Percentiles rank a stretch among this genome's conserved stretches.
Evolutionary conservation across 2,888 invertebrate species (phyloP).

Genomic region (Gryllus longicercus): DNA sequence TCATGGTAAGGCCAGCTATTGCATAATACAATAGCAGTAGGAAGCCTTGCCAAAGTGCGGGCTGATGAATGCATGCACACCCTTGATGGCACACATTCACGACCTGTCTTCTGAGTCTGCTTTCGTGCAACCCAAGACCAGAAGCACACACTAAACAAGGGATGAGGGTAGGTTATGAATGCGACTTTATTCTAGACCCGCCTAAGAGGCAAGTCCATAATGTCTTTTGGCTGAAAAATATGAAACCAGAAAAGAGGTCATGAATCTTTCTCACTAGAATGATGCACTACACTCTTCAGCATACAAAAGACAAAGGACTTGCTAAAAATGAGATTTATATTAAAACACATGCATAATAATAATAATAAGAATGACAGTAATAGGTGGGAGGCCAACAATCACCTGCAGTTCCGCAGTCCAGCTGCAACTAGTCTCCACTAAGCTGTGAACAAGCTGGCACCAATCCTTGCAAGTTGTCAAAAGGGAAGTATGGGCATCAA

Average conservation of each 20-base stretch:
- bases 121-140: background rate
- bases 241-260: constrained; percentile 26
- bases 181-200: background rate
- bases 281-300: constrained; percentile 35
- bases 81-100: constrained; percentile 9
- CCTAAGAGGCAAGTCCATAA: background rate
- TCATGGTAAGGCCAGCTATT: constrained; percentile 17
- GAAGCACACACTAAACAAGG: background rate
- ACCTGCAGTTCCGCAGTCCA: constrained; percentile 76
- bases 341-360: constrained; percentile 33
- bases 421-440: constrained; percentile 79
- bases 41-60: background rate
- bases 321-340: constrained; percentile 33
- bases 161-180: background rate
- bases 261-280: constrained; percentile 28
- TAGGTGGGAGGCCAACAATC: constrained; percentile 47
- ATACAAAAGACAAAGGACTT: constrained; percentile 36
- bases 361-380: constrained; percentile 30
- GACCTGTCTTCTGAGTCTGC: background rate
- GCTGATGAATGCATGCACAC: constrained; percentile 19
- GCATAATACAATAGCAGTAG: constrained; percentile 6
- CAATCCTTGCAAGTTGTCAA: constrained; percentile 60
- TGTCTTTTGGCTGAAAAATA: background rate
- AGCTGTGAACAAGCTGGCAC: constrained; percentile 81
- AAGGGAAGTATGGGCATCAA: constrained; percentile 36